Base-by-base conservation (phyloP, 2,797 vertebrate genomes). In the Siniperca undulata region DNA sequence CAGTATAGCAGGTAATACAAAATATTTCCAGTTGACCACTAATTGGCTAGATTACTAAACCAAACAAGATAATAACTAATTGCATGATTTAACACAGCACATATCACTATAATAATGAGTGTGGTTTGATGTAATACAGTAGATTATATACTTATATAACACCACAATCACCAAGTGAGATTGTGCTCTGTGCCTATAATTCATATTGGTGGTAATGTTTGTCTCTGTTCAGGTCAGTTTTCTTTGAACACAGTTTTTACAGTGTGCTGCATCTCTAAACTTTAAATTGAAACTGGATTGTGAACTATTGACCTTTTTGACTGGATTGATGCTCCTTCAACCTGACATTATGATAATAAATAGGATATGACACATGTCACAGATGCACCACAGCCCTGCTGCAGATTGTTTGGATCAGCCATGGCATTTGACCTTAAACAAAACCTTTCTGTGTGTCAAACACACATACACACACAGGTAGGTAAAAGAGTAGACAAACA, bases 341-440 rank as follows among this genome's bases (percentile, higher is more conserved):
- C 44, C 58, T 91, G 91, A 91, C 91, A 89, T 84, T 75, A 80
- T 78, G 77, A 88, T 85, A 90, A 91, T 81, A 91, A 91, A 94
- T 86, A 16, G 59, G 76, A 80, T 62, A 56, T 91, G 92, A 92
- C 93, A 92, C 83, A 80, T 92, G 92, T 89, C 93, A 93, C 74
- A 64, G 82, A 82, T 70, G 87, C 78, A 86, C 48, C 42, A 16
- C 78, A 65, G 69, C 74, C 24, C n/a, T 58, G 55, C 70, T 80
- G 80, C 78, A 87, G 73, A 78, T 52, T 77, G 80, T 82, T 83
- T 67, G 72, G 77, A 90, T 91, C 61, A 81, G 83, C 77, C 36
- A 16, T 90, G 90, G 71, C 87, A 80, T 91, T 82, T 92, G 86
- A 92, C 90, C 93, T 92, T 91, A 87, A 86, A 91, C 80, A 60